Conservation (phyloP, 2,113 vertebrate species). For the Chionomys nivalis region DNA sequence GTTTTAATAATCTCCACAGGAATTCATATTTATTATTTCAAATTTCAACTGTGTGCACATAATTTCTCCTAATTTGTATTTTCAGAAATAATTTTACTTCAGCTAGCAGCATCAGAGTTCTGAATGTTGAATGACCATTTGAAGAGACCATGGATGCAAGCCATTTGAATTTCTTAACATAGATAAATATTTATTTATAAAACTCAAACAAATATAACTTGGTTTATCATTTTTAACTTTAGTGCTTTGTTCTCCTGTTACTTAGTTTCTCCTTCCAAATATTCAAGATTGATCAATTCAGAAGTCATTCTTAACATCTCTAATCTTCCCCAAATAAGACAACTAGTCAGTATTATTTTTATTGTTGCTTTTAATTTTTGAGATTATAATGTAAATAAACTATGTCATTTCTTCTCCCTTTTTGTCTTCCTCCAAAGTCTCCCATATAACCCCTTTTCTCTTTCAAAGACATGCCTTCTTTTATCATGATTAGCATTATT, state of each 20-base stretch:
- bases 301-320: background rate
- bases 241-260: background rate
- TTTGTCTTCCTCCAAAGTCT: background rate
- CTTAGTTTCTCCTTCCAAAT: slow-evolving; percentile 2
- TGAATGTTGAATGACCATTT: slow-evolving; percentile 9
- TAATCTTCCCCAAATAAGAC: background rate
- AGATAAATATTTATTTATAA: background rate
- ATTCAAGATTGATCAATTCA: background rate
- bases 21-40: slow-evolving; percentile 14
- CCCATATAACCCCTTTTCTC: background rate
- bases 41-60: slow-evolving; percentile 11
- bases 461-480: background rate
- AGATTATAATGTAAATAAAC: background rate
- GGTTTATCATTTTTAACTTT: background rate
- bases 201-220: background rate
- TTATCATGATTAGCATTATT: background rate
- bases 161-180: slow-evolving; percentile 10
- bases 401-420: background rate
- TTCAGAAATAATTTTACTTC: background rate
- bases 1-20: background rate
- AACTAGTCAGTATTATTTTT: background rate
- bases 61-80: background rate
- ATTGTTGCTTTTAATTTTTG: background rate
- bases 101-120: background rate
- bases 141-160: too few species aligned